Conservation (phyloP, 2,113 vertebrate genomes). For the Microcebus griseorufus region DNA sequence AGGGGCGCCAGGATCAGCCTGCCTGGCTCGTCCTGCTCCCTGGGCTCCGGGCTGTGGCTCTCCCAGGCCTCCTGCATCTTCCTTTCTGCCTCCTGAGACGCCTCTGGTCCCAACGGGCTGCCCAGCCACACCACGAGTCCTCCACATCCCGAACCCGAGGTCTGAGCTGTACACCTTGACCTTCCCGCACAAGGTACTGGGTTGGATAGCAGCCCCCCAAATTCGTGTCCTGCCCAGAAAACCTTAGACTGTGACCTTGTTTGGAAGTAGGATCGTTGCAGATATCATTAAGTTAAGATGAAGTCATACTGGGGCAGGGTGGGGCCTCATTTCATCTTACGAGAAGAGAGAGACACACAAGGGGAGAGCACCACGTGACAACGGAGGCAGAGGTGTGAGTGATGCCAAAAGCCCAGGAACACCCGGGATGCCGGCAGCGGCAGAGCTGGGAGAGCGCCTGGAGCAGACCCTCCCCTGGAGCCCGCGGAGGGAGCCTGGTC, state of each 20-base stretch:
- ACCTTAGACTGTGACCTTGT: neutral
- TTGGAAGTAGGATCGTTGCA: neutral
- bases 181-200: fast-evolving
- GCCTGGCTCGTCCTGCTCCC: neutral
- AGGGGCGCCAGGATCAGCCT: neutral
- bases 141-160: fast-evolving
- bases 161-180: fast-evolving
- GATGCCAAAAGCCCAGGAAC: neutral
- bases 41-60: neutral
- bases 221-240: neutral
- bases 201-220: fast-evolving
- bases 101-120: neutral
- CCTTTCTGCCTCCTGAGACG: neutral
- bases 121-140: fast-evolving
- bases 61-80: neutral
- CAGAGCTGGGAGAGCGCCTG: neutral
- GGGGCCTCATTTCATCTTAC: fast-evolving
- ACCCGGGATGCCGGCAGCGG: fast-evolving
- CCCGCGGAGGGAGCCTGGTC: neutral
- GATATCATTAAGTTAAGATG: neutral
- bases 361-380: fast-evolving
- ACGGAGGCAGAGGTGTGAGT: fast-evolving
- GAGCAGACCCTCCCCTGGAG: fast-evolving
- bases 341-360: neutral
- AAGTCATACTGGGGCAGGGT: fast-evolving